Percentiles rank a stretch among this genome's conserved stretches.
phyloP scores from a whole-genome alignment of 2,888 invertebrate genomes.

The Hydraecia micacea region DNA sequence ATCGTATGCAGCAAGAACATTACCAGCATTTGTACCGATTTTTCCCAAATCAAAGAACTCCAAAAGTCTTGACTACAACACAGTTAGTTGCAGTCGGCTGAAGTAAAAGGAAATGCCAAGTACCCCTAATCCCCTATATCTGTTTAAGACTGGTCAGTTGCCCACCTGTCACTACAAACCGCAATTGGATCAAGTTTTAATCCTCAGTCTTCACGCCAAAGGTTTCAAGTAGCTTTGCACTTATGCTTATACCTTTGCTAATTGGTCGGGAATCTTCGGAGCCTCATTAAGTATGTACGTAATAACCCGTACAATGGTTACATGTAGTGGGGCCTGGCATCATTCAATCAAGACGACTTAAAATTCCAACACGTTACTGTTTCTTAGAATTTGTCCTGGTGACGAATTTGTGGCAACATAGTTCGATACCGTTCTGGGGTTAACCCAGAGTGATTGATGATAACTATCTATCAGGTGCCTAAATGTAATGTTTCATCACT shows the following conservation, averaged over 20 bases:
- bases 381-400: constrained; percentile 45
- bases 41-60: neutral
- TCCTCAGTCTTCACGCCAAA: constrained; percentile 54
- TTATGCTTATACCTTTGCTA: constrained; percentile 28
- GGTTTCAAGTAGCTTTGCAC: constrained; percentile 51
- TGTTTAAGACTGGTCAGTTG: constrained; percentile 15
- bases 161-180: constrained; percentile 24
- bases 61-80: neutral
- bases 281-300: constrained; percentile 38
- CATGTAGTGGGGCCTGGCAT: constrained; percentile 29
- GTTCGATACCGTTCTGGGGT: constrained; percentile 27
- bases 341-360: constrained; percentile 51
- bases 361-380: constrained; percentile 56
- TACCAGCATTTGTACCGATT: neutral
- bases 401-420: constrained; percentile 44
- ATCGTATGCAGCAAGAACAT: neutral
- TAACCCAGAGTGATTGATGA: constrained; percentile 26
- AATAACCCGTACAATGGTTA: constrained; percentile 29
- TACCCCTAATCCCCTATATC: constrained; percentile 8
- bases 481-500: constrained; percentile 2
- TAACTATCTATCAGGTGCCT: constrained; percentile 24
- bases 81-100: neutral
- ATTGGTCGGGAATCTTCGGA: constrained; percentile 35
- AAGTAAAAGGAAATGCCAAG: constrained; percentile 2
- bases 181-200: constrained; percentile 56